Percentiles rank a stretch among this genome's conserved stretches.
Conservation (phyloP, 2,888 invertebrate genomes). For the Drosophila gaucha region DNA sequence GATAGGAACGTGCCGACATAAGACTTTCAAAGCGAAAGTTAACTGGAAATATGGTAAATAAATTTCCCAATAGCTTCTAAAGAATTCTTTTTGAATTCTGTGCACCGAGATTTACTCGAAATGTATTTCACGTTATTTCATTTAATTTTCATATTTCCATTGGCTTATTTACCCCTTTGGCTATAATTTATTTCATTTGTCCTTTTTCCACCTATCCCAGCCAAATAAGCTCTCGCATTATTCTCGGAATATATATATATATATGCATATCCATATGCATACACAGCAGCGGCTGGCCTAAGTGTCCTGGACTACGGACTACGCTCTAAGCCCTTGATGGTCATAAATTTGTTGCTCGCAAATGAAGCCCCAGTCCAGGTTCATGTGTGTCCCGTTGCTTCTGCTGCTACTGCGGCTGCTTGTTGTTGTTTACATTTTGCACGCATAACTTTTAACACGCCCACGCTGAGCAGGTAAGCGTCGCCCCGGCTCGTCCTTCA, state of each 20-base stretch:
- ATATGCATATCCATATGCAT: no score
- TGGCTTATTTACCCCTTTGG: not conserved
- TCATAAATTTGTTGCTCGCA: slow-evolving; percentile 60
- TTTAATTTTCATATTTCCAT: slow-evolving; percentile 15
- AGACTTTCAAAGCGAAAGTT: not conserved
- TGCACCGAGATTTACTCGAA: not conserved
- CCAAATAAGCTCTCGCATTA: slow-evolving; percentile 1
- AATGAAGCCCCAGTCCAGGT: slow-evolving; percentile 48
- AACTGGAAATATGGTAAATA: no score
- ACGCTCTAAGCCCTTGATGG: slow-evolving; percentile 22
- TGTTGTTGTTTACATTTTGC: slow-evolving; percentile 65
- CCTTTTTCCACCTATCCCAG: not conserved
- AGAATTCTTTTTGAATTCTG: not conserved
- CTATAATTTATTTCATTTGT: slow-evolving; percentile 11
- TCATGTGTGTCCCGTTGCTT: slow-evolving; percentile 14
- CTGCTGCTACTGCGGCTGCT: slow-evolving; percentile 4
- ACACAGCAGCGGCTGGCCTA: slow-evolving; percentile 1
- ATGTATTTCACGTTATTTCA: not conserved
- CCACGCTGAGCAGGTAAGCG: slow-evolving; percentile 25
- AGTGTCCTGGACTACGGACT: slow-evolving; percentile 13
- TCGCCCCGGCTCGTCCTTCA: not conserved
- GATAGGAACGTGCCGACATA: no score
- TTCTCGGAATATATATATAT: no score
- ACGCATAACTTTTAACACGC: slow-evolving; percentile 46
- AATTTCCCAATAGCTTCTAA: not conserved